Evolutionary conservation across 2,113 vertebrate genomes (phyloP), one percentile per base, ranked within the genome.

Genomic region (Camelus bactrianus): DNA sequence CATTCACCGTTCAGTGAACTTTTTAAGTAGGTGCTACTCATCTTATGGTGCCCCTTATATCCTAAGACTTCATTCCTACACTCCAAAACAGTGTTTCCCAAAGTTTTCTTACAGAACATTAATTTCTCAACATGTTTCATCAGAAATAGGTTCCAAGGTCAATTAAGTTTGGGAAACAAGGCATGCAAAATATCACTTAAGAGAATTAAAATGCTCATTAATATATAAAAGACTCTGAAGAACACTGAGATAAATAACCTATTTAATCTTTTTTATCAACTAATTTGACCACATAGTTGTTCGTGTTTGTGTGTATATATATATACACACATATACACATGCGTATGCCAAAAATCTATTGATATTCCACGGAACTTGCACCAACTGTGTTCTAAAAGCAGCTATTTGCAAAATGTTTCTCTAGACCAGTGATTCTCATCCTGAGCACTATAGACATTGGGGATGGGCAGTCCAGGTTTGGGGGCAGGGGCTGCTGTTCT

Each of bases 141-240:
- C 67, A 96, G 82, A 93, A 82, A 85, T 5, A 85, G n/a, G 1
- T 58, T 73, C 30, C n/a, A 35, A 94, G 30, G 42, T 64, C 32
- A 84, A 84, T 70, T 84, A 94, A 90, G 52, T 93, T 67, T 79
- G 56, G 42, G 72, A 92, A 96, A 88, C 32, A 82, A 12, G 56
- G 32, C 4, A 24, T 46, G 28, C 13, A 83, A 77, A 93, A 79
- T 48, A 70, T 4, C 30, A 69, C 26, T 72, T 52, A 62, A 81
- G 42, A 82, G 30, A 79, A 48, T 72, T 96, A 69, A 89, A 92
- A 50, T 86, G 35, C 30, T 3, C n/a, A 35, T 79, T 60, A 67
- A n/a, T 75, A 83, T 16, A 48, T 22, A 46, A 0, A 54, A 93
- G 24, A 86, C 42, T 87, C 15, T 60, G 20, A 69, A 16, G 42